These are phyloP conservation scores for Hemichromis elongatus DNA, from an alignment of 2,113 vertebrate genomes.

Conservation along the genomic window DNA sequence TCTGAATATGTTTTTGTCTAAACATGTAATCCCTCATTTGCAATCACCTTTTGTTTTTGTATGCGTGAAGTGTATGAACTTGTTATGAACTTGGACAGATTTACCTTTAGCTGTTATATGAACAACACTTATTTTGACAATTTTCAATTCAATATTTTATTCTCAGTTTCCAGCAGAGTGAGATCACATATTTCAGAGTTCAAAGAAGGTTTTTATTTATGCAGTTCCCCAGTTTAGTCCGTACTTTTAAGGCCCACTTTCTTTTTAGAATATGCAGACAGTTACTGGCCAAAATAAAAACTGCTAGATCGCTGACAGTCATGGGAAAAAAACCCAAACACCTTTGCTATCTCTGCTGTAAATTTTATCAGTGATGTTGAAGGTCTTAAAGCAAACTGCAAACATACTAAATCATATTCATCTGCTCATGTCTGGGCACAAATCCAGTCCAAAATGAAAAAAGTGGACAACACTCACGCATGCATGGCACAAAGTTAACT, in stretches of 20 bases:
- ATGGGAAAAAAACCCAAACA: background rate
- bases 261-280: background rate
- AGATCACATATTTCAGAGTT: background rate
- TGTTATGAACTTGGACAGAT: background rate
- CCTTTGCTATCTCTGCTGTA: background rate
- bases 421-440: background rate
- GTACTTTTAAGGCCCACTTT: background rate
- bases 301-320: background rate
- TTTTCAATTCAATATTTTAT: background rate
- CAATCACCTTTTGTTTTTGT: background rate
- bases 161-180: background rate
- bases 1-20: slow-evolving; percentile 11
- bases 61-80: background rate
- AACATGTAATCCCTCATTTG: background rate
- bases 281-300: background rate
- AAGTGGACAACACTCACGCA: background rate
- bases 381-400: background rate
- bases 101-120: background rate
- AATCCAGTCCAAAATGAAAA: background rate
- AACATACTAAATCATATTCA: background rate
- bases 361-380: background rate
- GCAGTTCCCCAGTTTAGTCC: background rate
- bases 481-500: background rate
- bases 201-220: background rate
- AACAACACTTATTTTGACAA: background rate